A percentile compares a stretch with the other conserved stretches of the same genome.
These are phyloP conservation scores for Istiophorus platypterus DNA, from an alignment of 2,113 vertebrate genomes.

Conservation along the genomic window DNA sequence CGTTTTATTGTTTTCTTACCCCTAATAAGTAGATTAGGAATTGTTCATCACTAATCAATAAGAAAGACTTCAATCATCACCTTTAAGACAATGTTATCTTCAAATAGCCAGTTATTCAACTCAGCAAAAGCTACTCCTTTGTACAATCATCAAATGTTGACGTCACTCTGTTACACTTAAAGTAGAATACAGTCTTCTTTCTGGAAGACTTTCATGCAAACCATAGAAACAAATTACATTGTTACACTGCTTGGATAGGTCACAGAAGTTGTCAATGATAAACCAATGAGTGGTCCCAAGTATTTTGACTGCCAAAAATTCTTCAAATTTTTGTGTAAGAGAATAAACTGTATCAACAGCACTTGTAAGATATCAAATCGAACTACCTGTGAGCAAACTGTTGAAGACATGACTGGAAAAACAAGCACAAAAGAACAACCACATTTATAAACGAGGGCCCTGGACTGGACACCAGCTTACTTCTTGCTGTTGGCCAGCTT, in stretches of 20 bases:
- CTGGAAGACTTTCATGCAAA: background rate
- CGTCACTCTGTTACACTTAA: background rate
- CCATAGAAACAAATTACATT: background rate
- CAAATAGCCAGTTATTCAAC: background rate
- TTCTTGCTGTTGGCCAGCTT: constrained; percentile 97
- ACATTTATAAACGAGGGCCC: background rate
- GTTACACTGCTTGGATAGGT: background rate
- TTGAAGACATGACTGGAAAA: background rate
- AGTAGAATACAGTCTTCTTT: background rate
- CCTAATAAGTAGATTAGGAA: no score
- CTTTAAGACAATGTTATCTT: background rate
- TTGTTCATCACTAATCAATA: no score
- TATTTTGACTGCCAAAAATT: background rate
- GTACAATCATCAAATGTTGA: background rate
- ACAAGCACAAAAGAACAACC: background rate
- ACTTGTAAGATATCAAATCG: background rate
- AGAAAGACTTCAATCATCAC: no score
- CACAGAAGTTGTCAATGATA: background rate
- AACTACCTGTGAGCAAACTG: background rate
- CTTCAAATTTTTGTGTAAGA: background rate
- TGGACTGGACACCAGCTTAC: constrained; percentile 75
- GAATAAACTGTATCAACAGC: background rate
- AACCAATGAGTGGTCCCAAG: background rate
- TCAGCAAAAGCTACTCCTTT: background rate
- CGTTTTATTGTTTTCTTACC: no score